Percentiles rank a stretch among this genome's conserved stretches.
Evolutionary conservation across 53 echinoderm and acorn worm species (phyloP).

Genomic region (Stichopus horrens): DNA sequence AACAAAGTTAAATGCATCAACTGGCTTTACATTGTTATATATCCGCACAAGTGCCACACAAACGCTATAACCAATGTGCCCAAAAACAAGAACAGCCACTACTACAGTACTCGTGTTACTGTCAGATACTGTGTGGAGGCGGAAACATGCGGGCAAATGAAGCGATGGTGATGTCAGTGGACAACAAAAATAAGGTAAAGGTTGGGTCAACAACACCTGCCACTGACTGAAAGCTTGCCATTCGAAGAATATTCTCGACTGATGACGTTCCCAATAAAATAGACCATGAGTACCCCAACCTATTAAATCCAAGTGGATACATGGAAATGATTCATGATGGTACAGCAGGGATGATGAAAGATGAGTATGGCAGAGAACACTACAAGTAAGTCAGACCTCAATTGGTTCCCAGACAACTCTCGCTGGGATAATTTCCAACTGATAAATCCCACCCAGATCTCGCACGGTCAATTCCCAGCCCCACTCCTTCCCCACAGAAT

Average conservation of each 20-base stretch:
- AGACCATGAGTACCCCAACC: constrained; percentile 70
- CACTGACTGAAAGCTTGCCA: constrained; percentile 47
- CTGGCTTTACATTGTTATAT: constrained; percentile 43
- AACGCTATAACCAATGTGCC: constrained; percentile 34
- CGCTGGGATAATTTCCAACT: too few species aligned
- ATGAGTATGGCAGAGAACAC: constrained; percentile 51
- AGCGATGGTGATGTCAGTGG: constrained; percentile 45
- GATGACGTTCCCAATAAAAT: constrained; percentile 51
- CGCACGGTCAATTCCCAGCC: too few species aligned
- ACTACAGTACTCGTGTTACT: constrained; percentile 57
- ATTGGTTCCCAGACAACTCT: too few species aligned
- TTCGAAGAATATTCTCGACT: constrained; percentile 50
- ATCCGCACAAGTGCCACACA: constrained; percentile 49
- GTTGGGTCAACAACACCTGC: constrained; percentile 52
- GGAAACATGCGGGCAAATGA: constrained; percentile 22
- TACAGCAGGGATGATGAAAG: constrained; percentile 20
- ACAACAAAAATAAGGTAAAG: constrained; percentile 71
- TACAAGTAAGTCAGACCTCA: neutral
- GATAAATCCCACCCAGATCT: too few species aligned
- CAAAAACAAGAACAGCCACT: constrained; percentile 57
- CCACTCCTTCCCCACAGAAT: too few species aligned
- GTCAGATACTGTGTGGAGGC: constrained; percentile 41
- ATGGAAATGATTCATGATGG: constrained; percentile 47
- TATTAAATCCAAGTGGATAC: constrained; percentile 65
- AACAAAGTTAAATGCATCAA: constrained; percentile 9